Evolutionary conservation across 2,888 invertebrate species (phyloP).

Genomic region (Microplitis manilae): DNA sequence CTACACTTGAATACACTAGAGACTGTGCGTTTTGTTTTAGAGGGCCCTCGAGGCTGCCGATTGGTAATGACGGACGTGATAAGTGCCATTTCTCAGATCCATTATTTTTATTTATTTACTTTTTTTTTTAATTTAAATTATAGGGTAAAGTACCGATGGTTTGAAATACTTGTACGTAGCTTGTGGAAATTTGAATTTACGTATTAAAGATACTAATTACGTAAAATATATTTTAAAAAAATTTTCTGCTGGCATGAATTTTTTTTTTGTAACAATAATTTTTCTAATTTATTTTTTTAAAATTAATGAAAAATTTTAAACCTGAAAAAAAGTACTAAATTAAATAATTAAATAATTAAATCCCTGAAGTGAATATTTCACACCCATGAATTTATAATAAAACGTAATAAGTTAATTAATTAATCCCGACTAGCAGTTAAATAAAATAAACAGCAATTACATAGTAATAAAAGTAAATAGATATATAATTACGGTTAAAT

Average conservation of each 20-base stretch:
- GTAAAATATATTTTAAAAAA: too few species aligned
- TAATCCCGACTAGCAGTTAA: not conserved
- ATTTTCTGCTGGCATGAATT: too few species aligned
- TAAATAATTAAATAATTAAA: not conserved
- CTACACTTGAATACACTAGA: slow-evolving; percentile 31
- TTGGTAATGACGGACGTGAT: slow-evolving; percentile 44
- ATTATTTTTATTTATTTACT: slow-evolving; percentile 6
- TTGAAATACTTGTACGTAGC: not conserved
- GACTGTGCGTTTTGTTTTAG: slow-evolving; percentile 24
- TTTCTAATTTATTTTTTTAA: too few species aligned
- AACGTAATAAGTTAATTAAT: slow-evolving; percentile 1
- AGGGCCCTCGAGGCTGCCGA: slow-evolving; percentile 43
- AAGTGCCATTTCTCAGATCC: not conserved
- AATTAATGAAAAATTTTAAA: too few species aligned
- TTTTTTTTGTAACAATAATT: too few species aligned
- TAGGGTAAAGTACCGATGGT: not conserved
- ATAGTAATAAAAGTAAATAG: slow-evolving; percentile 1
- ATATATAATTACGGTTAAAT: not conserved
- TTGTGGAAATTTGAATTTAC: too few species aligned
- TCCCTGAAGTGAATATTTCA: not conserved
- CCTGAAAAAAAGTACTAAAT: not conserved
- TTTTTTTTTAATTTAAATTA: not conserved
- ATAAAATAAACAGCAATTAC: not conserved
- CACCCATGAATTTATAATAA: not conserved
- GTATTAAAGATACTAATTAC: too few species aligned